A percentile compares a stretch with the other conserved stretches of the same genome.
These are phyloP conservation scores for Alaudala cheleensis DNA, from an alignment of 2,113 vertebrate species.

Conservation along the genomic window DNA sequence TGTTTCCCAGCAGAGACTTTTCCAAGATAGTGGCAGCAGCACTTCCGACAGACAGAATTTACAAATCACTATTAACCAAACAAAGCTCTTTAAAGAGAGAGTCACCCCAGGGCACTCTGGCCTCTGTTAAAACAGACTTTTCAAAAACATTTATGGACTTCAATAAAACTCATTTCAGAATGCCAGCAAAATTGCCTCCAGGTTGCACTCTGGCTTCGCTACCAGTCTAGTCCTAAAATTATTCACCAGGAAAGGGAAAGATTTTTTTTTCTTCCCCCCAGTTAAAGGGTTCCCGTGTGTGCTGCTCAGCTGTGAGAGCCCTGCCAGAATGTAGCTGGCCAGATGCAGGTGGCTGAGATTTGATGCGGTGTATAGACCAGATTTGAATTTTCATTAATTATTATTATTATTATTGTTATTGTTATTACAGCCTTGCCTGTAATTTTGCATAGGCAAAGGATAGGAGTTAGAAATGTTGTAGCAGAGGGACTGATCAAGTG, in stretches of 20 bases:
- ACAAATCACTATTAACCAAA: constrained; percentile 44
- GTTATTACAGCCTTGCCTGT: neutral
- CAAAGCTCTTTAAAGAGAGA: constrained; percentile 46
- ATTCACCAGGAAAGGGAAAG: constrained; percentile 25
- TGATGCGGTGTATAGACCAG: neutral
- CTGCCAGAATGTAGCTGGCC: neutral
- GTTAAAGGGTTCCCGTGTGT: neutral
- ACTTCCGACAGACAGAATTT: constrained; percentile 8
- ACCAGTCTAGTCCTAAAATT: constrained; percentile 54
- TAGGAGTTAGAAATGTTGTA: neutral
- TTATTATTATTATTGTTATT: neutral
- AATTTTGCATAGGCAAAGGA: neutral
- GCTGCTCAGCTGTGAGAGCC: neutral
- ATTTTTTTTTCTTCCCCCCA: neutral
- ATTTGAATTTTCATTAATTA: neutral
- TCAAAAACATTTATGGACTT: constrained; percentile 56
- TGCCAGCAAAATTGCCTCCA: constrained; percentile 6
- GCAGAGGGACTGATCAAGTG: neutral
- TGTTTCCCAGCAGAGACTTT: neutral
- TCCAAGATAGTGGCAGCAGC: neutral
- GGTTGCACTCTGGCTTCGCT: constrained; percentile 47
- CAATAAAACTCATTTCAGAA: constrained; percentile 53
- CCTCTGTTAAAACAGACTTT: constrained; percentile 41
- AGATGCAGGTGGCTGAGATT: neutral
- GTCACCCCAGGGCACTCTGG: constrained; percentile 47